These are phyloP conservation scores for Procavia capensis DNA, from an alignment of 2,113 vertebrate species.

Conservation along the genomic window DNA sequence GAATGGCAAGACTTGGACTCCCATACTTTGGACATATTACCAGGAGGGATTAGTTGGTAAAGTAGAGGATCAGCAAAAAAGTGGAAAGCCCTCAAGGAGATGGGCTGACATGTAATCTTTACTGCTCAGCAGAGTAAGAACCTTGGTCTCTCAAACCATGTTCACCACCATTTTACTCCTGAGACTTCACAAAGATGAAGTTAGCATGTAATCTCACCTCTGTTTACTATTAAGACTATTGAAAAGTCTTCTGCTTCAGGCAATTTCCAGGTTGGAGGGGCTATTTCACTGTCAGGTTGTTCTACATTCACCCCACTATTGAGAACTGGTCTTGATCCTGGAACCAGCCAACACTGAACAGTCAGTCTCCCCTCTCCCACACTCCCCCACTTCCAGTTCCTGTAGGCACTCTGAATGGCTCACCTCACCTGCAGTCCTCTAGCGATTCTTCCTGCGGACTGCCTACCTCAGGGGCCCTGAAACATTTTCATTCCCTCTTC, in stretches of 20 bases:
- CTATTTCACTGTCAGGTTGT: no score
- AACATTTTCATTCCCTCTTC: no score
- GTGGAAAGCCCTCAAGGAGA: no score
- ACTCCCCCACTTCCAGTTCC: no score
- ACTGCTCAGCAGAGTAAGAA: background rate
- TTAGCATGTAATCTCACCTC: background rate
- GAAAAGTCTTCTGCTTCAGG: background rate
- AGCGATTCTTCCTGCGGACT: background rate
- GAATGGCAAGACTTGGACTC: no score
- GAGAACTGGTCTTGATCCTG: background rate
- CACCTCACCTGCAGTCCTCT: background rate
- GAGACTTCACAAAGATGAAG: background rate
- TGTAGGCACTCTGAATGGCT: no score
- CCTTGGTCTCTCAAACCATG: background rate
- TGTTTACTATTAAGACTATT: background rate
- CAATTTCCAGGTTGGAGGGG: background rate
- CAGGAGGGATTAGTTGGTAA: no score
- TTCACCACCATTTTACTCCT: background rate
- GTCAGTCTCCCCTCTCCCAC: background rate
- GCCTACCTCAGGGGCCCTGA: background rate
- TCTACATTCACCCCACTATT: background rate
- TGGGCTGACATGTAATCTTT: background rate
- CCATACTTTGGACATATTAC: no score
- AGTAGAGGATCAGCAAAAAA: no score
- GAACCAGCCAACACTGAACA: background rate